Evolutionary conservation across 2,113 vertebrate species (phyloP), one percentile per base, ranked within the genome.

Genomic region (Sclerurus mexicanus): DNA sequence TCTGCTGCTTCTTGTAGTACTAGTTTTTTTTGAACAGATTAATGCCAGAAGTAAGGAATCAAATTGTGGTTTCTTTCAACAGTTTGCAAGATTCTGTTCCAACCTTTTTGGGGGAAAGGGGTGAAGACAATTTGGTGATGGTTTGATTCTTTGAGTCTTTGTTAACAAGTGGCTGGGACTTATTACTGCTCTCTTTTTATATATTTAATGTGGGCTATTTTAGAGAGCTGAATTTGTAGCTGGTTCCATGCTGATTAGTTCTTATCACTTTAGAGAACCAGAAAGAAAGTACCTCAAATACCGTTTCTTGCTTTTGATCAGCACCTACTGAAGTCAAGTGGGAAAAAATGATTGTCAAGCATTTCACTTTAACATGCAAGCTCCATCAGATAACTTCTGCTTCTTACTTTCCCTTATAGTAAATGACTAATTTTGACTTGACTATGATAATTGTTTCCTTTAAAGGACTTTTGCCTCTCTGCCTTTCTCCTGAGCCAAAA

Each of bases 391-490:
- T 63, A 63, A 39, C 3, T 93, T 90, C 35, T 81, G 16, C 4
- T 16, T 76, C 50, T 83, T 83, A 37, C 6, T n/a, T 59, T 88
- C 28, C 77, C 6, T 60, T 58, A 35, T 4, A 59, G 15, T 86
- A 74, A 78, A 77, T 46, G 28, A 23, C 31, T 94, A 67, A 59
- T 84, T 90, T 95, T 90, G 72, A 47, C 42, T 86, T 52, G 50
- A 55, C 35, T 63, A 12, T 37, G 59, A 66, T 62, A 84, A 78
- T n/a, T 63, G 53, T 71, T 92, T 92, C 86, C 64, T 92, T 95
- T 93, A 93, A 94, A 86, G 72, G 83, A 92, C 31, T 87, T 93
- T 53, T 83, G 64, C 75, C 14, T 67, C 64, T 80, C 60, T 93
- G 76, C 13, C 31, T 92, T 91, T 90, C 7, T 33, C 17, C 42